Evolutionary conservation across 2,888 invertebrate species (phyloP).

Genomic region (Chrysolina americana): DNA sequence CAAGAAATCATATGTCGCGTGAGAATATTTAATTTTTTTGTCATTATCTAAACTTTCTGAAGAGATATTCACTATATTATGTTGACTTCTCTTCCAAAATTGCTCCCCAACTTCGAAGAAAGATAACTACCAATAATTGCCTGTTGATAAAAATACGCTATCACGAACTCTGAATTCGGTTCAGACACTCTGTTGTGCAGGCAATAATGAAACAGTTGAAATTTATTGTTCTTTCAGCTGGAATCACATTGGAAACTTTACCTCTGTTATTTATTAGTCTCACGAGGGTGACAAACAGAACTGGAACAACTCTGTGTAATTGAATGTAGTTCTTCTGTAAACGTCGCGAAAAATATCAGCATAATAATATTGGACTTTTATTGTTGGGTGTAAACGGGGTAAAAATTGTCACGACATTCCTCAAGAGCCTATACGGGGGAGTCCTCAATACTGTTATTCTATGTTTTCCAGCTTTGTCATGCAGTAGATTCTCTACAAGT

Average conservation of each 20-base stretch:
- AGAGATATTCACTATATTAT: too few species aligned
- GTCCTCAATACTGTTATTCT: too few species aligned
- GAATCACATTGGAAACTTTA: slow-evolving; percentile 23
- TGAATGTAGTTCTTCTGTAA: slow-evolving; percentile 37
- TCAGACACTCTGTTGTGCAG: slow-evolving; percentile 6
- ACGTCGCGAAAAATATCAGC: slow-evolving; percentile 39
- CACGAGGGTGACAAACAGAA: slow-evolving; percentile 37
- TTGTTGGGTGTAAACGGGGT: slow-evolving; percentile 19
- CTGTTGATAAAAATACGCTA: neutral
- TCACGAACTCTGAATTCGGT: neutral
- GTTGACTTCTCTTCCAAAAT: neutral
- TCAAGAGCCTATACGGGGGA: neutral
- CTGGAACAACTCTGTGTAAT: slow-evolving; percentile 42
- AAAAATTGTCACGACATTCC: neutral
- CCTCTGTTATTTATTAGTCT: slow-evolving; percentile 33
- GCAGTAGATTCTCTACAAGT: too few species aligned
- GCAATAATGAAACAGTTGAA: slow-evolving; percentile 13
- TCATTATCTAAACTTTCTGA: too few species aligned
- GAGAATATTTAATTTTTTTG: too few species aligned
- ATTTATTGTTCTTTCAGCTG: slow-evolving; percentile 17
- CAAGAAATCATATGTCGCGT: too few species aligned
- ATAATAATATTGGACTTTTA: slow-evolving; percentile 38
- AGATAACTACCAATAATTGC: neutral
- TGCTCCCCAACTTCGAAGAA: neutral
- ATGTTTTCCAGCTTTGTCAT: too few species aligned